phyloP scores from a whole-genome alignment of 2,888 invertebrate genomes.

The Sarcophaga carnaria region DNA sequence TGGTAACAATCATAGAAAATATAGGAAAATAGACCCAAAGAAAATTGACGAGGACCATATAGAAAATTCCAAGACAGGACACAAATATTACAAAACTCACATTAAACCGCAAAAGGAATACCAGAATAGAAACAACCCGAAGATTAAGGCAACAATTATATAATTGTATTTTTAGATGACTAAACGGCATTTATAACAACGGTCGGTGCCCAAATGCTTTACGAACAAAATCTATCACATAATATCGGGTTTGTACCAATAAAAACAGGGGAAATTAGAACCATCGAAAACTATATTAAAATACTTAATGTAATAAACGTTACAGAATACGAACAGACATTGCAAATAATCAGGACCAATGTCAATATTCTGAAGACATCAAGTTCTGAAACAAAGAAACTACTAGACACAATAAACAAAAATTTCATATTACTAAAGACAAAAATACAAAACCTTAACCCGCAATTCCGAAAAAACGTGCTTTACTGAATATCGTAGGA shows the following conservation, averaged over 20 bases:
- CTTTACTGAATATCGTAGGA: conserved; percentile 55
- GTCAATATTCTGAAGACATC: too few species aligned
- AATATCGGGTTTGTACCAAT: neutral
- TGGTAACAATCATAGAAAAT: conserved; percentile 68
- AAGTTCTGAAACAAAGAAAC: conserved; percentile 29
- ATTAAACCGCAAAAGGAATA: conserved; percentile 62
- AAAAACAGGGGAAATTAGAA: neutral
- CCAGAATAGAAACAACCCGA: conserved; percentile 61
- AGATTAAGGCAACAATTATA: conserved; percentile 31
- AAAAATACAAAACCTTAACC: conserved; percentile 29
- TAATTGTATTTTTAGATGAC: too few species aligned
- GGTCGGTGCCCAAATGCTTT: neutral
- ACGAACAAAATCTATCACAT: neutral
- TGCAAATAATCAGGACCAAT: neutral
- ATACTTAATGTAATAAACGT: neutral
- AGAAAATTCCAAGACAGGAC: conserved; percentile 42
- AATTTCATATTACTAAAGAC: conserved; percentile 31
- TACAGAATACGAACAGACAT: neutral
- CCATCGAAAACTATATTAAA: neutral
- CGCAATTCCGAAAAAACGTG: conserved; percentile 57
- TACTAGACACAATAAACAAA: conserved; percentile 51
- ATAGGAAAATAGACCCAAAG: conserved; percentile 57
- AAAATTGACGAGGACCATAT: conserved; percentile 64
- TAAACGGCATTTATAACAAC: too few species aligned
- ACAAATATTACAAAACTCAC: conserved; percentile 68